These are phyloP conservation scores for Calosoma granatense DNA, from an alignment of 1,140 invertebrate genomes.

Conservation along the genomic window DNA sequence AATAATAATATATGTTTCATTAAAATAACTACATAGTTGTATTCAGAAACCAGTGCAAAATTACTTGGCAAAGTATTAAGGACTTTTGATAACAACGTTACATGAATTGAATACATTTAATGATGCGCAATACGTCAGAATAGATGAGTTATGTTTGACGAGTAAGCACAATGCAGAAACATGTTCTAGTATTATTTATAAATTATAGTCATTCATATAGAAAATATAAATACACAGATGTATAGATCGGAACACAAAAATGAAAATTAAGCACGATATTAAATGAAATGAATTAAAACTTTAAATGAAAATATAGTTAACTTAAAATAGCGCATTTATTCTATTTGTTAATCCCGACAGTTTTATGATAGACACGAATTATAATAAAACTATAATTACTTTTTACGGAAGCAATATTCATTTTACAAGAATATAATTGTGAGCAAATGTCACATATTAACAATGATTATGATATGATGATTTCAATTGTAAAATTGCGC, in stretches of 20 bases:
- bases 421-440: neutral
- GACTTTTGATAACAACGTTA: too few species aligned
- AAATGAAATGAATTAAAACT: too few species aligned
- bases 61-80: too few species aligned
- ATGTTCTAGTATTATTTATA: too few species aligned
- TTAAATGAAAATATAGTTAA: too few species aligned
- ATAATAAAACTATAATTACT: neutral
- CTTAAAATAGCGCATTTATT: too few species aligned
- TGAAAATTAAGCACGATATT: neutral
- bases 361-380: neutral
- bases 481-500: neutral
- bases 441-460: neutral
- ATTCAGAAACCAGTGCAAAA: too few species aligned
- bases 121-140: neutral
- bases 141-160: neutral
- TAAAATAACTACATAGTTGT: too few species aligned
- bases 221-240: neutral
- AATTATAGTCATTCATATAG: too few species aligned
- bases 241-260: neutral
- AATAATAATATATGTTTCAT: too few species aligned
- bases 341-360: neutral
- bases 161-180: too few species aligned
- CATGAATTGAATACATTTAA: too few species aligned
- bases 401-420: neutral
- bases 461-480: neutral